Evolutionary conservation across 2,797 vertebrate species (phyloP), one percentile per base, ranked within the genome.

Genomic region (Myotis findleyi): DNA sequence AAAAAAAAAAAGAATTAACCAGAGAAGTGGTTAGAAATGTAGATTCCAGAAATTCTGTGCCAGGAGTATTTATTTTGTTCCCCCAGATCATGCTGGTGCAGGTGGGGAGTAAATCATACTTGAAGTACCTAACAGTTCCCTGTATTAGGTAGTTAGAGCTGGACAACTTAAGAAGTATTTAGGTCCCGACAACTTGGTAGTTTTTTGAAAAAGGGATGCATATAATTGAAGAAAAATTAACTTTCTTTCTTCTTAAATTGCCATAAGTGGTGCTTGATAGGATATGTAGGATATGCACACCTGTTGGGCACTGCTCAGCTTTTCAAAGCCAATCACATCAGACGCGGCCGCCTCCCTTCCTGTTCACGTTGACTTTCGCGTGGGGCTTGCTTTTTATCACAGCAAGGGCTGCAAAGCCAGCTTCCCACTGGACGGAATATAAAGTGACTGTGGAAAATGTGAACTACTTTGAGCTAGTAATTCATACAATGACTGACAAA

Each of bases 211-310:
- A 91, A 71, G 23, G 4, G 47, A 59, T 51, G 59, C 13, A 25
- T n/a, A n/a, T 47, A 49, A 8, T 18, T 66, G 47, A 71, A 69
- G 17, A 80, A 81, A 62, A 71, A 33, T 4, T 30, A 47, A 47
- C 68, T 25, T 47, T 71, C 44, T 84, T n/a, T 5, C 25, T 84
- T 71, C 38, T 69, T 71, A 62, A 75, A 57, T 82, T 7, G 57
- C 25, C n/a, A 33, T 27, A 33, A 51, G 11, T 5, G 41, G 36
- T 20, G 12, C 9, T n/a, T 33, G 5, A 17, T 87, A 44, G 47
- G 27, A 4, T 3, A 0, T 8, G 30, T 83, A 44, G 47, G 27
- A 4, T 3, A 0, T 6, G 30, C 0, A 1, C 17, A 55, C 41
- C 6, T 36, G 6, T 41, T 44, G 89, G 38, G 38, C 36, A 13